Evolutionary conservation across 2,797 vertebrate species (phyloP).

Genomic region (Mycteria americana): DNA sequence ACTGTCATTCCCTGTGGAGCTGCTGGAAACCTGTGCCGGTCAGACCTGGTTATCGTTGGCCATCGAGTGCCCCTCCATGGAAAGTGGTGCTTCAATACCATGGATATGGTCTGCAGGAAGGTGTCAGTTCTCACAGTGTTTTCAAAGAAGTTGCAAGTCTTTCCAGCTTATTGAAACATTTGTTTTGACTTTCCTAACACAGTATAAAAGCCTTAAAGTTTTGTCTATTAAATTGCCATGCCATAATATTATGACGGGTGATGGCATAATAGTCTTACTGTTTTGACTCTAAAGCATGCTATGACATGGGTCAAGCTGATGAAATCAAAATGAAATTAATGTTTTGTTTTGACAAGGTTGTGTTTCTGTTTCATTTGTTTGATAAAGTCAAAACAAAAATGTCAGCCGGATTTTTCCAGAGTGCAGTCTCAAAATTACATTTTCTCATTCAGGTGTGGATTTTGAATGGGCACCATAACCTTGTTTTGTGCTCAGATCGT

Average conservation of each 20-base stretch:
- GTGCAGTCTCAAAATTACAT: not conserved
- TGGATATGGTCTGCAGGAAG: not conserved
- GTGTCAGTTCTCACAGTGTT: not conserved
- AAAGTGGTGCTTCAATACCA: not conserved
- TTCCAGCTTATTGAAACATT: constrained; percentile 29
- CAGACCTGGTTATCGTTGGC: not conserved
- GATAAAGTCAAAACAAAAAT: constrained; percentile 35
- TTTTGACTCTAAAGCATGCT: constrained; percentile 51
- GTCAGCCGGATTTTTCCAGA: not conserved
- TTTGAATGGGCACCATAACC: not conserved
- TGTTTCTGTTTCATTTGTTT: constrained; percentile 43
- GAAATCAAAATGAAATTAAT: constrained; percentile 43
- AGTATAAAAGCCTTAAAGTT: constrained; percentile 25
- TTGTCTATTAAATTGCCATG: constrained; percentile 41
- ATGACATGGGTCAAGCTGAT: constrained; percentile 30
- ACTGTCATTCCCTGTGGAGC: not conserved
- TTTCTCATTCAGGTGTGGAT: not conserved
- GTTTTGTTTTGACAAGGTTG: constrained; percentile 46
- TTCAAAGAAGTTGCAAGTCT: constrained; percentile 22
- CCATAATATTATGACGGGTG: constrained; percentile 41
- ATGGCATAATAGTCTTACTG: constrained; percentile 31
- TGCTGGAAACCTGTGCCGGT: not conserved
- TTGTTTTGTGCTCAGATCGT: not conserved
- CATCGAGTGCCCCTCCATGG: not conserved
- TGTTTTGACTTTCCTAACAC: constrained; percentile 36